Conservation (phyloP, 1,140 invertebrate species). For the Drosophila subobscura region DNA sequence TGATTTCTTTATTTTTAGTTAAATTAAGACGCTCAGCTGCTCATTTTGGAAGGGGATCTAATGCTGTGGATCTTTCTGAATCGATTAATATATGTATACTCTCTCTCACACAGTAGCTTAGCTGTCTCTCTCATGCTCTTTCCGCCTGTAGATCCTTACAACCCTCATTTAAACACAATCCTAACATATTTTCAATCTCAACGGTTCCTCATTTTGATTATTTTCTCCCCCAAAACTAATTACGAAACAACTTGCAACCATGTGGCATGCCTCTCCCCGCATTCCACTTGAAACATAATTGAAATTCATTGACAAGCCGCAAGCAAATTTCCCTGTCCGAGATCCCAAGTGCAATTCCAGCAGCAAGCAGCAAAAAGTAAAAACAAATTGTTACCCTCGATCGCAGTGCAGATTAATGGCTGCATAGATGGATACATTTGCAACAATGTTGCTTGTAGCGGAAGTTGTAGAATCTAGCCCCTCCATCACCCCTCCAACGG, state of each 20-base stretch:
- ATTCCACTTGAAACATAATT: conserved; percentile 20
- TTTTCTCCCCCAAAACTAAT: not conserved
- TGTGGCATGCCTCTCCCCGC: too few species aligned
- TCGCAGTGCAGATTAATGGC: conserved; percentile 33
- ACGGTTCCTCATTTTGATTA: too few species aligned
- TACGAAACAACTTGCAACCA: conserved; percentile 25
- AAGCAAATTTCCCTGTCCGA: conserved; percentile 23
- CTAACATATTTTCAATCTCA: too few species aligned
- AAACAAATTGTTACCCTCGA: conserved; percentile 52
- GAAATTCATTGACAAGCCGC: conserved; percentile 28
- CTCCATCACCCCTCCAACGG: not conserved
- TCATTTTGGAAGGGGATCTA: too few species aligned
- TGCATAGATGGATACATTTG: conserved; percentile 32
- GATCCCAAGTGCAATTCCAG: conserved; percentile 55
- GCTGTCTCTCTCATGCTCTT: too few species aligned
- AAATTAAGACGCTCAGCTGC: too few species aligned
- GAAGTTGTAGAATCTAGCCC: conserved; percentile 62
- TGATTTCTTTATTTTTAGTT: too few species aligned
- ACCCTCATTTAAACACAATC: too few species aligned
- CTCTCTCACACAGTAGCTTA: too few species aligned
- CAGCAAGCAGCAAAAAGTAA: conserved; percentile 46
- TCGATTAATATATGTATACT: too few species aligned
- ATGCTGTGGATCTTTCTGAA: too few species aligned
- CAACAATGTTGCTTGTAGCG: conserved; percentile 72
- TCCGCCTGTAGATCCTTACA: too few species aligned